A percentile compares a stretch with the other conserved stretches of the same genome.
phyloP scores from a whole-genome alignment of 2,888 invertebrate genomes.

The Teinopalpus imperialis region DNA sequence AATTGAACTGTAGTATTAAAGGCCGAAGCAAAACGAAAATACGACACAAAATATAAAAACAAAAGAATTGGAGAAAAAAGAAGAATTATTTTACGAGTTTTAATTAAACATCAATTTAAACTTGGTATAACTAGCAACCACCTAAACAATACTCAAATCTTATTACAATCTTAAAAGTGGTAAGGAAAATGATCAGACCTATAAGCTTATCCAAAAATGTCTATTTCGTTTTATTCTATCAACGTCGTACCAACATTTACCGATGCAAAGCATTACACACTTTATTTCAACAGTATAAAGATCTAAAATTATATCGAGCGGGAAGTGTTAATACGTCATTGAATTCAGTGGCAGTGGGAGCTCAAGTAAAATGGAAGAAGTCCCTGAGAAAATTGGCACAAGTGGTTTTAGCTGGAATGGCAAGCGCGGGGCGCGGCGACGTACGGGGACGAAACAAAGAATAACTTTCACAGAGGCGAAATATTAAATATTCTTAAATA shows the following conservation, averaged over 20 bases:
- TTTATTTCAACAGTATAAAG: conserved; percentile 38
- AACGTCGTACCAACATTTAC: conserved; percentile 32
- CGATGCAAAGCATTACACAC: conserved; percentile 41
- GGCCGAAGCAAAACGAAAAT: no score
- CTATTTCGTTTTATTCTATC: conserved; percentile 31
- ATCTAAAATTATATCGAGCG: conserved; percentile 35
- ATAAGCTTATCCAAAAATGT: conserved; percentile 66
- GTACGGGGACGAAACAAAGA: conserved; percentile 45
- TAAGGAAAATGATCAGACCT: conserved; percentile 71
- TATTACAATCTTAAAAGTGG: conserved; percentile 71
- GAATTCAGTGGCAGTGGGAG: conserved; percentile 50
- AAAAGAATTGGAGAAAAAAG: no score
- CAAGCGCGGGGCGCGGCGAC: conserved; percentile 54
- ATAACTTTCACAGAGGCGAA: conserved; percentile 29
- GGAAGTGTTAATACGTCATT: conserved; percentile 52
- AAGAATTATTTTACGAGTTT: no score
- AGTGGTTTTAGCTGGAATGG: conserved; percentile 72
- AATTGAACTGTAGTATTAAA: no score
- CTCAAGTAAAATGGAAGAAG: conserved; percentile 78
- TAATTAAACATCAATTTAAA: no score
- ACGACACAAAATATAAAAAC: no score
- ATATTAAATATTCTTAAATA: no score
- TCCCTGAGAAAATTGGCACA: conserved; percentile 81
- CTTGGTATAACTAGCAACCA: no score
- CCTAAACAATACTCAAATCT: conserved; percentile 35